Conservation (phyloP, 2,888 invertebrate species). For the Polymixis flavicincta region DNA sequence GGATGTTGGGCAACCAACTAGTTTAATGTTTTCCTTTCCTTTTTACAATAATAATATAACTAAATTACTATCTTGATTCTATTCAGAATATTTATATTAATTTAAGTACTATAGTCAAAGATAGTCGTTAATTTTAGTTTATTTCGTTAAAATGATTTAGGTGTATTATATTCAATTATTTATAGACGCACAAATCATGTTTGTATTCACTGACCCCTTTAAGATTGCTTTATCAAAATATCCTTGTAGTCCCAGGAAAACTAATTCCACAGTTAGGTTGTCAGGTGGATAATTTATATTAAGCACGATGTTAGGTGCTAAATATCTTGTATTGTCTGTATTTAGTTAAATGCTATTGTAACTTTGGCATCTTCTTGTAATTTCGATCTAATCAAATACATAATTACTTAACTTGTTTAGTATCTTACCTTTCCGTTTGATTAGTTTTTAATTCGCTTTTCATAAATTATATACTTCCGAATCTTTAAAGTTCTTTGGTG, state of each 20-base stretch:
- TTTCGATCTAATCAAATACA: background rate
- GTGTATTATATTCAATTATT: background rate
- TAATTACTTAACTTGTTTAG: background rate
- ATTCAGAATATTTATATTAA: background rate
- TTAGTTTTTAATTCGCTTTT: background rate
- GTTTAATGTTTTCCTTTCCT: slow-evolving; percentile 39
- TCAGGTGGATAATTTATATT: slow-evolving; percentile 1
- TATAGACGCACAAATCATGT: background rate
- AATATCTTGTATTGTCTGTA: too few species aligned
- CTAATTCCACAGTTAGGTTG: background rate
- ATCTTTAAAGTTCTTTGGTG: background rate
- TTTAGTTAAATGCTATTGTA: background rate
- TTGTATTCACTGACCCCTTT: background rate
- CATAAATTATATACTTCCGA: background rate
- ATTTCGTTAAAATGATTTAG: slow-evolving; percentile 15
- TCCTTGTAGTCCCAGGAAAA: background rate
- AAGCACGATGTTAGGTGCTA: background rate
- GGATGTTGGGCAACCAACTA: slow-evolving; percentile 29
- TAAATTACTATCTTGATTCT: slow-evolving; percentile 1
- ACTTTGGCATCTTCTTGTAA: background rate
- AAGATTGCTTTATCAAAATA: slow-evolving; percentile 9
- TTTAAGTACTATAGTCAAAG: background rate
- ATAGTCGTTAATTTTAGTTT: slow-evolving; percentile 10
- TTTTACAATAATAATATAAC: slow-evolving; percentile 30
- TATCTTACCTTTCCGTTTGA: too few species aligned